Conservation (phyloP, 2,888 invertebrate genomes). For the Zele albiditarsus region DNA sequence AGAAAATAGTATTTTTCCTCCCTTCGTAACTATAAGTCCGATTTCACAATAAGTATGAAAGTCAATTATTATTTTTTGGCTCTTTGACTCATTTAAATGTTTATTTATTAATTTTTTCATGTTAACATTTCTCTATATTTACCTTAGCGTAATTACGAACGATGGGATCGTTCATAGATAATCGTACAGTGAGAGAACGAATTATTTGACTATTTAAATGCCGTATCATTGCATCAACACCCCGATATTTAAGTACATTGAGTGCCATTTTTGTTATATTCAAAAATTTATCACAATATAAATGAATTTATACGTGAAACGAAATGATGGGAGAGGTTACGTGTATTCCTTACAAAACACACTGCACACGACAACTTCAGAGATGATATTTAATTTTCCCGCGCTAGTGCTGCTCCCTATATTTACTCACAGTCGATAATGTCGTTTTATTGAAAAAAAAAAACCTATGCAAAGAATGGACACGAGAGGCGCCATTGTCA, state of each 20-base stretch:
- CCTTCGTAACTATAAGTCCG: neutral
- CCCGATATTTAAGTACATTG: slow-evolving; percentile 53
- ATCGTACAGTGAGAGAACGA: slow-evolving; percentile 48
- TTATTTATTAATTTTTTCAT: neutral
- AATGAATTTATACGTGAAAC: neutral
- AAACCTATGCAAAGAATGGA: neutral
- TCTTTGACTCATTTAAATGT: neutral
- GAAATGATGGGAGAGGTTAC: slow-evolving; percentile 6
- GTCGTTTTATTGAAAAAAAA: neutral
- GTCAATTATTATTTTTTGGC: neutral
- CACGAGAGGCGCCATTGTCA: neutral
- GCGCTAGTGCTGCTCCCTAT: slow-evolving; percentile 16
- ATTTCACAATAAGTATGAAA: neutral
- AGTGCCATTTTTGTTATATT: slow-evolving; percentile 51
- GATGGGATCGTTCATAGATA: slow-evolving; percentile 49
- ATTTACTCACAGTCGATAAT: neutral
- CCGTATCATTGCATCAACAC: slow-evolving; percentile 45
- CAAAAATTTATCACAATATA: too few relatives aligned
- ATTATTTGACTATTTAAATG: slow-evolving; percentile 54
- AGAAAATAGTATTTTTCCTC: neutral
- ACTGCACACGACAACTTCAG: neutral
- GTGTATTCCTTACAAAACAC: neutral
- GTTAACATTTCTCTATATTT: slow-evolving; percentile 35
- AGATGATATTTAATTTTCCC: neutral
- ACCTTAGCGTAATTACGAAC: slow-evolving; percentile 54